phyloP scores from a whole-genome alignment of 2,797 vertebrate genomes.

The Bovichtus variegatus region DNA sequence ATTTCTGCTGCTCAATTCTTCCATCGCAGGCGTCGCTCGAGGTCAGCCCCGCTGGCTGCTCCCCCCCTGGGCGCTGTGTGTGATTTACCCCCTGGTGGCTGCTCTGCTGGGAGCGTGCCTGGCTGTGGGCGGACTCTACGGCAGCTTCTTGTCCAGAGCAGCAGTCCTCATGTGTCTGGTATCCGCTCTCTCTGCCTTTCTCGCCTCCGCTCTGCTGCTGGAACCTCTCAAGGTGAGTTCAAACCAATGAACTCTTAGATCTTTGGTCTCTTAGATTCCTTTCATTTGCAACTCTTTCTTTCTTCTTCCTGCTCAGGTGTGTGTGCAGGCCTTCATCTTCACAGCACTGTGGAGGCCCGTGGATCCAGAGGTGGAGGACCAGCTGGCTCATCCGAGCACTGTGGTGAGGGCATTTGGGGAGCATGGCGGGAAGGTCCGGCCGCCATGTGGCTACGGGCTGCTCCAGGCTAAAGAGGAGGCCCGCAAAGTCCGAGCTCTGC shows the following conservation, averaged over 20 bases:
- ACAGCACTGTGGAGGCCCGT: slow-evolving; percentile 81
- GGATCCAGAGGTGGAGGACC: slow-evolving; percentile 85
- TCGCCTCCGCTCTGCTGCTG: slow-evolving; percentile 84
- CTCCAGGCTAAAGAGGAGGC: slow-evolving; percentile 88
- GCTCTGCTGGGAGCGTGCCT: slow-evolving; percentile 76
- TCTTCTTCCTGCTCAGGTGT: slow-evolving; percentile 79
- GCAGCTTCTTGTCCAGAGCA: slow-evolving; percentile 76
- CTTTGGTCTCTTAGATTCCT: not conserved
- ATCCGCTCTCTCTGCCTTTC: slow-evolving; percentile 79
- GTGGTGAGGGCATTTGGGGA: slow-evolving; percentile 71
- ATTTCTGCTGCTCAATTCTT: not conserved
- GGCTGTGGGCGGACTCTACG: slow-evolving; percentile 82
- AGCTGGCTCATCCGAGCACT: slow-evolving; percentile 74
- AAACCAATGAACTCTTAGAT: not conserved
- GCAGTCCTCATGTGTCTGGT: slow-evolving; percentile 86
- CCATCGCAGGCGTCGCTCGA: slow-evolving; percentile 79
- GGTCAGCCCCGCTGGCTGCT: slow-evolving; percentile 72
- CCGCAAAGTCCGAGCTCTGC: slow-evolving; percentile 80
- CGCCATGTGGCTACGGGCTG: slow-evolving; percentile 85
- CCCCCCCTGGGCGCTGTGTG: slow-evolving; percentile 77
- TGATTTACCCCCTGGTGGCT: slow-evolving; percentile 77
- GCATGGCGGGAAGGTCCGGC: slow-evolving; percentile 74
- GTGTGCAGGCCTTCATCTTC: slow-evolving; percentile 76
- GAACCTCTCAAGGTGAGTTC: slow-evolving; percentile 85
- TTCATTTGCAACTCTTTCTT: not conserved